These are phyloP conservation scores for Baccha elongata DNA, from an alignment of 2,888 invertebrate species.

Conservation along the genomic window DNA sequence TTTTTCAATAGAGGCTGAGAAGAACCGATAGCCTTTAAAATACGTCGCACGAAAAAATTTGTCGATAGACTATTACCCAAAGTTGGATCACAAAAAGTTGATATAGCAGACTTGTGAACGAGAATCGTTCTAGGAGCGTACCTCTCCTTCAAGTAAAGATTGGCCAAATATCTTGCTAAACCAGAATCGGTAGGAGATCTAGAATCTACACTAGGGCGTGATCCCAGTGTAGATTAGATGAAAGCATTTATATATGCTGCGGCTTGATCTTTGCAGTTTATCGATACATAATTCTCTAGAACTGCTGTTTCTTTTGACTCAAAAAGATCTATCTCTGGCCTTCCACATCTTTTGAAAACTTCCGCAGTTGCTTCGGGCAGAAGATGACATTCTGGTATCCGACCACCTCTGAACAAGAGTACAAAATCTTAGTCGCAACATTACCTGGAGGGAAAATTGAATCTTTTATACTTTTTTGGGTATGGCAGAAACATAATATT, in stretches of 20 bases:
- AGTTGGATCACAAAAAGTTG: slow-evolving; percentile 30
- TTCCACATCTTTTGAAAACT: slow-evolving; percentile 4
- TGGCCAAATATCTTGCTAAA: slow-evolving; percentile 26
- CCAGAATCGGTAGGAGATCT: not conserved
- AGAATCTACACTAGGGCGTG: slow-evolving; percentile 1
- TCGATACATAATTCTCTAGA: slow-evolving; percentile 17
- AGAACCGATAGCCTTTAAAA: not conserved
- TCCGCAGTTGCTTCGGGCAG: not conserved
- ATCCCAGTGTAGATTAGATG: slow-evolving; percentile 17
- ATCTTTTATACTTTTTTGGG: no score
- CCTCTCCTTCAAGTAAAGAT: no score
- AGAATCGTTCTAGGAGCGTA: no score
- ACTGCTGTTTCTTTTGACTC: slow-evolving; percentile 27
- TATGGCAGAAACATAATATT: no score
- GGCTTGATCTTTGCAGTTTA: no score
- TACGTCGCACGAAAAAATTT: no score
- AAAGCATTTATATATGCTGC: slow-evolving; percentile 17
- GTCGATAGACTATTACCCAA: not conserved
- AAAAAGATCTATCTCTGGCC: slow-evolving; percentile 37
- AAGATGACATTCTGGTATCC: slow-evolving; percentile 32
- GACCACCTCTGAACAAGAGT: slow-evolving; percentile 11
- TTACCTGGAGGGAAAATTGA: no score
- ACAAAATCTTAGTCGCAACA: no score
- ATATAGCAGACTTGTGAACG: slow-evolving; percentile 22
- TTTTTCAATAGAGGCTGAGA: slow-evolving; percentile 5